Conservation (phyloP, 2,888 invertebrate species). For the Agriopis leucophaearia region DNA sequence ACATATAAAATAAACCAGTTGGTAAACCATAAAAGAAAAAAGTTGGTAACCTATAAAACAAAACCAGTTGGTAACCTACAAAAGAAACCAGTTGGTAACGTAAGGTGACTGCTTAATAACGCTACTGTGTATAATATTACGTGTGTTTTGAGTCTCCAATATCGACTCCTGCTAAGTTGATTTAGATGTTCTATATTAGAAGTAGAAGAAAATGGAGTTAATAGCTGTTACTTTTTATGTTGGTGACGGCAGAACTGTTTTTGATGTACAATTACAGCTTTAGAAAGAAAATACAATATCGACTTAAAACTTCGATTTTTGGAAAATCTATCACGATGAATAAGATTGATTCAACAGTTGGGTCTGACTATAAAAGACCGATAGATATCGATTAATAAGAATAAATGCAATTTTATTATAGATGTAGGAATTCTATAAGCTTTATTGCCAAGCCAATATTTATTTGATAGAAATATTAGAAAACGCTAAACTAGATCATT, state of each 20-base stretch:
- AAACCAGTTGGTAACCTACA: too few relatives aligned
- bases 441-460: constrained; percentile 3
- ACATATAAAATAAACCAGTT: too few relatives aligned
- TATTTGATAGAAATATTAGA: constrained; percentile 8
- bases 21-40: too few relatives aligned
- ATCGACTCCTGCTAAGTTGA: neutral
- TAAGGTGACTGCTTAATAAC: neutral
- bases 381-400: constrained; percentile 4
- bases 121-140: constrained; percentile 9
- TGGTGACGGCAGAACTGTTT: constrained; percentile 7
- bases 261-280: too few relatives aligned
- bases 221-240: neutral
- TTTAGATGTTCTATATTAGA: constrained; percentile 17
- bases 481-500: constrained; percentile 44
- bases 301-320: too few relatives aligned
- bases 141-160: neutral
- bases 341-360: too few relatives aligned
- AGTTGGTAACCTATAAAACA: too few relatives aligned
- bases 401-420: constrained; percentile 7
- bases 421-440: constrained; percentile 9
- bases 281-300: too few relatives aligned
- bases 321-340: too few relatives aligned
- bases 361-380: neutral
- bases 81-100: too few relatives aligned
- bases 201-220: neutral